These are phyloP conservation scores for Neopipo cinnamomea DNA, from an alignment of 2,113 vertebrate genomes.

Conservation along the genomic window DNA sequence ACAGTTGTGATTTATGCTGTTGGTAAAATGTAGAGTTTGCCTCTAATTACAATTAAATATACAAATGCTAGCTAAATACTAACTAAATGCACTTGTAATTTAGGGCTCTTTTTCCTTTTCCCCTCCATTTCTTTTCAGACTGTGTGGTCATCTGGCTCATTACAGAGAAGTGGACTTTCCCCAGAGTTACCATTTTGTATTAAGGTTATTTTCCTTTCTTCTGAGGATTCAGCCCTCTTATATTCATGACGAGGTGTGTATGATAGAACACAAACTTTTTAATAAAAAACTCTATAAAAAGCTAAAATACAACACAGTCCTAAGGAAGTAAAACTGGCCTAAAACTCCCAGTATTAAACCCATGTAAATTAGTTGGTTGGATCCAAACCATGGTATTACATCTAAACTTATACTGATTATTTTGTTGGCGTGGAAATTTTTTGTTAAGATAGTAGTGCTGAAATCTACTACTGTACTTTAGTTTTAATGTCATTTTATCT, in stretches of 20 bases:
- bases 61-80: not conserved
- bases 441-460: not conserved
- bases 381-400: not conserved
- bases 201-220: constrained; percentile 77
- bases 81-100: not conserved
- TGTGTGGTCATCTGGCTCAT: constrained; percentile 69
- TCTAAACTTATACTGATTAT: not conserved
- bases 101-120: not conserved
- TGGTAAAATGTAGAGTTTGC: not conserved
- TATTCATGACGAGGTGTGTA: constrained; percentile 77
- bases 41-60: not conserved
- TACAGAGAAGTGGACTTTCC: constrained; percentile 74
- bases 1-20: not conserved
- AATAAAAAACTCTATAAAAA: constrained; percentile 47
- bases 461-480: not conserved
- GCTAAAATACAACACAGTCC: not conserved
- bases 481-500: not conserved
- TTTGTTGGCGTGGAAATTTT: not conserved
- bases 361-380: not conserved
- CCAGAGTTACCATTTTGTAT: constrained; percentile 75
- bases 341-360: not conserved
- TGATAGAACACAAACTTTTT: constrained; percentile 77
- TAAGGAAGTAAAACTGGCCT: constrained; percentile 2
- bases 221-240: constrained; percentile 69
- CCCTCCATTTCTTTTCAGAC: constrained; percentile 48